These are phyloP conservation scores for Pithys albifrons DNA, from an alignment of 2,113 vertebrate species.

Conservation along the genomic window DNA sequence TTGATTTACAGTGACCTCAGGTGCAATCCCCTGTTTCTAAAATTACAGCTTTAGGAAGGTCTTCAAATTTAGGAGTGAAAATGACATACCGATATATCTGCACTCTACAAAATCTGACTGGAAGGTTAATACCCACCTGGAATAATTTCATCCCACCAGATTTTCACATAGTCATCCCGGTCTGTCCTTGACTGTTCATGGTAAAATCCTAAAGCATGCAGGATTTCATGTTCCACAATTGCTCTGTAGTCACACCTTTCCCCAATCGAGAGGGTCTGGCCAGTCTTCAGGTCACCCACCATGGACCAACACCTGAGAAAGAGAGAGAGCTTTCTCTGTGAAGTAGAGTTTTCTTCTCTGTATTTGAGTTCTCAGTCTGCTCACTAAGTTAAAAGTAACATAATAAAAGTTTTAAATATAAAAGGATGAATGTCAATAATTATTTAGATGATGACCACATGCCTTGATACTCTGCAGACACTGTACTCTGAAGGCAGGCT, in stretches of 20 bases:
- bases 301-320: constrained; percentile 88
- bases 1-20: not conserved
- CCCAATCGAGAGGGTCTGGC: constrained; percentile 88
- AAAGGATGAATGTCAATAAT: not conserved
- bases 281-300: constrained; percentile 81
- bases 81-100: not conserved
- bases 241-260: constrained; percentile 84
- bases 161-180: constrained; percentile 89
- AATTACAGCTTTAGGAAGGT: not conserved
- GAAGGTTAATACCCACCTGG: constrained; percentile 71
- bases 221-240: constrained; percentile 87
- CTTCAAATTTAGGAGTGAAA: not conserved
- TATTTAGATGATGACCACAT: not conserved
- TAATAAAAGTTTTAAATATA: not conserved
- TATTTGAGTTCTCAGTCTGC: not conserved
- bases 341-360: not conserved
- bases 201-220: constrained; percentile 90
- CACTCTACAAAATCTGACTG: not conserved
- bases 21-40: not conserved
- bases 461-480: not conserved
- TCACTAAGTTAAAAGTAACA: not conserved
- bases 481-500: not conserved
- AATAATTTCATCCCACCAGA: constrained; percentile 86
- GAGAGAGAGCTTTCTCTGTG: not conserved
- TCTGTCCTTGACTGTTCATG: constrained; percentile 91